A percentile compares a stretch with the other conserved stretches of the same genome.
Conservation (phyloP, 37 sponge, comb jelly and placozoan species). For the Sycon ciliatum region DNA sequence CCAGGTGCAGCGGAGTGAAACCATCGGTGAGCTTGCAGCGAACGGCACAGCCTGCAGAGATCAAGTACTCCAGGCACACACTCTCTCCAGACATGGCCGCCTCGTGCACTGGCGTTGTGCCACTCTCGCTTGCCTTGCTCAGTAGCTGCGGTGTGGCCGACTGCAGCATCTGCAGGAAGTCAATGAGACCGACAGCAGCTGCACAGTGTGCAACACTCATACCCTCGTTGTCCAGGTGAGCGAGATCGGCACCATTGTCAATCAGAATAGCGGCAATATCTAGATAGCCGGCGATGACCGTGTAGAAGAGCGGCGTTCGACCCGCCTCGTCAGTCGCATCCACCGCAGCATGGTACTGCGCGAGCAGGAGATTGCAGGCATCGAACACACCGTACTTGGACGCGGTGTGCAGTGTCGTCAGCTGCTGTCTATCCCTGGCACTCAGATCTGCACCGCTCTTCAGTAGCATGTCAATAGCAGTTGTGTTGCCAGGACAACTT, state of each 20-base stretch:
- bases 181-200: slow-evolving; percentile 29
- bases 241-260: slow-evolving; percentile 35
- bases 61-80: slow-evolving; percentile 46
- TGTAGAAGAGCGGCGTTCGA: slow-evolving; percentile 66
- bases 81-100: slow-evolving; percentile 61
- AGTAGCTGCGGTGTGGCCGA: too few relatives aligned
- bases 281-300: slow-evolving; percentile 37
- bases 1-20: too few relatives aligned
- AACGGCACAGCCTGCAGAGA: slow-evolving; percentile 25
- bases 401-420: too few relatives aligned
- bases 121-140: slow-evolving; percentile 13
- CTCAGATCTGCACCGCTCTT: too few relatives aligned
- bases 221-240: slow-evolving; percentile 40
- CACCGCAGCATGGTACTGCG: too few relatives aligned
- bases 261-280: slow-evolving; percentile 53
- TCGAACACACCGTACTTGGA: too few relatives aligned
- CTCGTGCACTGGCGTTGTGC: slow-evolving; percentile 58
- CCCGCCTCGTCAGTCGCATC: slow-evolving; percentile 40
- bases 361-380: too few relatives aligned
- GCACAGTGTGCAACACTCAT: slow-evolving; percentile 39
- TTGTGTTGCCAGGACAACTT: too few relatives aligned
- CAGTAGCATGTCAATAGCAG: too few relatives aligned
- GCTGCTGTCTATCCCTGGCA: too few relatives aligned
- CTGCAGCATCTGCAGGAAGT: too few relatives aligned
- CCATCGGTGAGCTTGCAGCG: slow-evolving; percentile 1